Percentiles rank a stretch among this genome's conserved stretches.
Evolutionary conservation across 2,113 vertebrate species (phyloP).

Genomic region (Castor canadensis): DNA sequence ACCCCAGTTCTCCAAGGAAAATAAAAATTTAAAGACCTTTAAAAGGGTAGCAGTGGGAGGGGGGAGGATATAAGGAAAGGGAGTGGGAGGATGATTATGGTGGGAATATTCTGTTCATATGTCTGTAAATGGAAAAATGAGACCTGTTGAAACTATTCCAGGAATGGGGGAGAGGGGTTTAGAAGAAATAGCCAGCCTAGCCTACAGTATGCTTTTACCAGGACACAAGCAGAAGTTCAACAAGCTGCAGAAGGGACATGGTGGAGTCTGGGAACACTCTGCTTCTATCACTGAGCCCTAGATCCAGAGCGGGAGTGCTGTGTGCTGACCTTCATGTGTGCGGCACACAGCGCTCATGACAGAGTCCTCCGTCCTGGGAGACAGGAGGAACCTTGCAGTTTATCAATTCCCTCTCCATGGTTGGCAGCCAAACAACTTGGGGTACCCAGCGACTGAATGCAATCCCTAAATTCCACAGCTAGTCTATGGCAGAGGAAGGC

Average conservation of each 20-base stretch:
- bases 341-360: fast-evolving
- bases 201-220: not conserved
- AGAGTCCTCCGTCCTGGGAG: not conserved
- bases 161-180: too few species aligned
- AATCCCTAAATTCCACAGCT: not conserved
- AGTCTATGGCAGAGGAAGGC: not conserved
- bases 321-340: not conserved
- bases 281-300: too few species aligned
- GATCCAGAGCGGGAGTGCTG: too few species aligned
- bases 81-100: too few species aligned
- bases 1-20: not conserved
- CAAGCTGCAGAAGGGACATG: not conserved
- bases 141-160: too few species aligned
- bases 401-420: not conserved
- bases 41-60: not conserved
- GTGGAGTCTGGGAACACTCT: too few species aligned
- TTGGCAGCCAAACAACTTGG: not conserved
- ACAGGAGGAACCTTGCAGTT: not conserved
- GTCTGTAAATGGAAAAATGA: too few species aligned
- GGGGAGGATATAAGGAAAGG: too few species aligned
- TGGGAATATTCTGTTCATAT: too few species aligned
- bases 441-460: not conserved
- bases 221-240: not conserved
- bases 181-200: not conserved
- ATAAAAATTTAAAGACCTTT: not conserved